Conservation (phyloP, 2,113 vertebrate genomes). For the Lipotes vexillifer region DNA sequence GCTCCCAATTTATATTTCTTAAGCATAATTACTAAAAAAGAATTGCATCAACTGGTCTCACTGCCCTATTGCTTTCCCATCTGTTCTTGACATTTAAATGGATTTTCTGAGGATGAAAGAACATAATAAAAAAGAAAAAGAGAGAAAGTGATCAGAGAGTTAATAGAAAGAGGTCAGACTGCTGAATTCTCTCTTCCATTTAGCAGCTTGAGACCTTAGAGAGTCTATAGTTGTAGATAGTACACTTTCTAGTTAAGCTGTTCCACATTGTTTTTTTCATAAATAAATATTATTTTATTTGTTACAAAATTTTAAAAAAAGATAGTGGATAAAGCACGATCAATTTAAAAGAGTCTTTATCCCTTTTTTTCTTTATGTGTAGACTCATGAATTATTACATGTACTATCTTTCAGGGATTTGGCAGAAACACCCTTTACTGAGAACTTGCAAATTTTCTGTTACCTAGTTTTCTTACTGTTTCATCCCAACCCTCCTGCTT, state of each 20-base stretch:
- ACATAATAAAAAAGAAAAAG: neutral
- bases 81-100: conserved; percentile 54
- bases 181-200: neutral
- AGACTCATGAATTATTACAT: neutral
- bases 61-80: conserved; percentile 34
- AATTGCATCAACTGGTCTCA: conserved; percentile 37
- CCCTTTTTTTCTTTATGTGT: neutral
- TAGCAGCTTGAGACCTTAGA: neutral
- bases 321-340: neutral
- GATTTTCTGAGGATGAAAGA: conserved; percentile 39
- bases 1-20: conserved; percentile 50
- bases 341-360: neutral
- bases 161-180: neutral
- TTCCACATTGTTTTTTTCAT: conserved; percentile 2
- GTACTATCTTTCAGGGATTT: neutral
- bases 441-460: conserved; percentile 6
- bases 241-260: neutral
- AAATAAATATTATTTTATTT: neutral
- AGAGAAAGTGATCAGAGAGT: neutral
- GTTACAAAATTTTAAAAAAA: neutral
- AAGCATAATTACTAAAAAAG: conserved; percentile 52
- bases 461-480: neutral
- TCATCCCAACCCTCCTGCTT: neutral
- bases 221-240: neutral
- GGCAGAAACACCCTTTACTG: neutral